Evolutionary conservation across 1,140 invertebrate genomes (phyloP).

Genomic region (Ips typographus): DNA sequence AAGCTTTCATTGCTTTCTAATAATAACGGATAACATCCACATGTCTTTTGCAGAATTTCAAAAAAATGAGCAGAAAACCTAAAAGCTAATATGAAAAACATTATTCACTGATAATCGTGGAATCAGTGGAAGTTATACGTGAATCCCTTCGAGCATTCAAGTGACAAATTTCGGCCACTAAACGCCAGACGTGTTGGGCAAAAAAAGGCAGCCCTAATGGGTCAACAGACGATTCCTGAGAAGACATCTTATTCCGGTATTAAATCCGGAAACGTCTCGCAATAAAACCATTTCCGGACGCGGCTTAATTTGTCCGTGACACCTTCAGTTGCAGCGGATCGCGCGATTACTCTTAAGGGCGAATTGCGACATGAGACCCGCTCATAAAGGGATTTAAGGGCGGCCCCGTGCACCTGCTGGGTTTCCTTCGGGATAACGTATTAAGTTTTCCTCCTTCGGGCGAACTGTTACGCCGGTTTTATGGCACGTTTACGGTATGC

Average conservation of each 20-base stretch:
- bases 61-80: no score
- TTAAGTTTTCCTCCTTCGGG: background rate
- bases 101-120: no score
- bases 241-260: constrained; percentile 12
- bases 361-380: constrained; percentile 16
- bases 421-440: constrained; percentile 12
- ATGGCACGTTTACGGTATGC: background rate
- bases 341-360: constrained; percentile 19
- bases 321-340: constrained; percentile 18
- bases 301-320: constrained; percentile 21
- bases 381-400: constrained; percentile 15
- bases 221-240: constrained; percentile 4
- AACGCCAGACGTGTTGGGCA: no score
- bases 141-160: no score
- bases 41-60: no score
- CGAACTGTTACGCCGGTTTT: constrained; percentile 4
- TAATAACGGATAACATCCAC: no score
- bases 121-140: no score
- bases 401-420: constrained; percentile 4
- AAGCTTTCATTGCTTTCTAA: no score
- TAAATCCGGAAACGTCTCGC: constrained; percentile 17
- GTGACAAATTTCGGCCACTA: no score
- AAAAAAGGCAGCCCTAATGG: no score
- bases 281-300: constrained; percentile 14
- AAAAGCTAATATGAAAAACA: no score